These are phyloP conservation scores for Deroplatys truncata DNA, from an alignment of 2,888 invertebrate species.

Conservation along the genomic window DNA sequence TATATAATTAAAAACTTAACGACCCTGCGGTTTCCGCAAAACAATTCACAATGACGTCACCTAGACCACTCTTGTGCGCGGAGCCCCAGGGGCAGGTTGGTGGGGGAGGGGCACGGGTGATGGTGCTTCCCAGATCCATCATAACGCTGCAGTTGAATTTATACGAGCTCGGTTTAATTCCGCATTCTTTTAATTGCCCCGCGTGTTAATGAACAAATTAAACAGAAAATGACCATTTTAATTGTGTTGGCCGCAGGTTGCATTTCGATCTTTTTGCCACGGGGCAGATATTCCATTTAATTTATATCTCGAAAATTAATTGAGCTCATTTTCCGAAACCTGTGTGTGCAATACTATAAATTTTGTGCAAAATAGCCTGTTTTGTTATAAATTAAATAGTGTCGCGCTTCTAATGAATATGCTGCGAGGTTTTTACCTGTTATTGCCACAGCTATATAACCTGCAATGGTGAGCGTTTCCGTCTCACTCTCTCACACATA, in stretches of 20 bases:
- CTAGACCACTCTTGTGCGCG: neutral
- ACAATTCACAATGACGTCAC: neutral
- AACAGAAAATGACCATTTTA: constrained; percentile 18
- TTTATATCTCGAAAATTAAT: constrained; percentile 18
- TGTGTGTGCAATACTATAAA: constrained; percentile 15
- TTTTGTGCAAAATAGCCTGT: constrained; percentile 15
- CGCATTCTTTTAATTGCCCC: constrained; percentile 14
- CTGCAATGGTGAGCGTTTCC: neutral
- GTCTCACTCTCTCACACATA: neutral
- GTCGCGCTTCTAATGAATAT: constrained; percentile 9
- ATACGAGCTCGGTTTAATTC: constrained; percentile 2
- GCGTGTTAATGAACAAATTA: constrained; percentile 19
- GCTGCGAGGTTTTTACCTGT: neutral
- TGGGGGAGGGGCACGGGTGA: too few relatives aligned
- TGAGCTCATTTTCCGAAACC: constrained; percentile 17
- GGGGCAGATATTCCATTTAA: constrained; percentile 17
- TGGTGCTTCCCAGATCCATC: neutral
- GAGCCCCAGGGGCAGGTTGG: neutral
- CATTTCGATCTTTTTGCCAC: constrained; percentile 9
- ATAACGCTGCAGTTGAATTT: constrained; percentile 9
- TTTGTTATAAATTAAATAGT: constrained; percentile 17
- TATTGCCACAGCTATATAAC: neutral
- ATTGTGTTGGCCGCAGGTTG: constrained; percentile 8
- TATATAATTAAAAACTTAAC: neutral
- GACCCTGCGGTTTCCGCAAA: too few relatives aligned